Conservation (phyloP, 1,140 invertebrate species). For the Asobara japonica region DNA sequence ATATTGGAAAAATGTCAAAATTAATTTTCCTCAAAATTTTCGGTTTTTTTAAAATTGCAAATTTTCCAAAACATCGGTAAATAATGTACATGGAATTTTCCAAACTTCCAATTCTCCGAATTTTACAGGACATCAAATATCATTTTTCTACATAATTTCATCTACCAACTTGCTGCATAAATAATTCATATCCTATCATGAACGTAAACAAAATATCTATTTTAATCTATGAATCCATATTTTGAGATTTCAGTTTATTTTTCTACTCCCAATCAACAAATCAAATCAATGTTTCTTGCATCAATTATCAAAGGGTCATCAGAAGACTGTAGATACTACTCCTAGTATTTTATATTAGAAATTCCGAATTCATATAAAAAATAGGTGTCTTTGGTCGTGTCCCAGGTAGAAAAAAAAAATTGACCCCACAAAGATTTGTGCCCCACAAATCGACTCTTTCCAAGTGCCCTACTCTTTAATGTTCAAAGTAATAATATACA, state of each 20-base stretch:
- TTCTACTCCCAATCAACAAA: background rate
- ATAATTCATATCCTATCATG: background rate
- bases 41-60: no score
- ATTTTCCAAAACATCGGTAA: no score
- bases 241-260: background rate
- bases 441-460: conserved; percentile 39
- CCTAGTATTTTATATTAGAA: conserved; percentile 14
- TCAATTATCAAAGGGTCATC: background rate
- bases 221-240: conserved; percentile 5
- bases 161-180: background rate
- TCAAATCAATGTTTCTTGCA: background rate
- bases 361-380: background rate
- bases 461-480: conserved; percentile 62
- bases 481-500: conserved; percentile 48
- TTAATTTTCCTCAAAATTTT: no score
- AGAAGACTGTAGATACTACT: conserved; percentile 36
- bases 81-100: background rate
- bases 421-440: no score
- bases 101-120: background rate
- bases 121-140: no score
- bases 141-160: no score
- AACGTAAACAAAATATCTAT: conserved; percentile 9
- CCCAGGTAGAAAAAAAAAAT: conserved; percentile 32
- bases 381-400: background rate
- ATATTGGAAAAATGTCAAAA: no score